phyloP scores from a whole-genome alignment of 2,797 vertebrate genomes.

The Mus minutoides region DNA sequence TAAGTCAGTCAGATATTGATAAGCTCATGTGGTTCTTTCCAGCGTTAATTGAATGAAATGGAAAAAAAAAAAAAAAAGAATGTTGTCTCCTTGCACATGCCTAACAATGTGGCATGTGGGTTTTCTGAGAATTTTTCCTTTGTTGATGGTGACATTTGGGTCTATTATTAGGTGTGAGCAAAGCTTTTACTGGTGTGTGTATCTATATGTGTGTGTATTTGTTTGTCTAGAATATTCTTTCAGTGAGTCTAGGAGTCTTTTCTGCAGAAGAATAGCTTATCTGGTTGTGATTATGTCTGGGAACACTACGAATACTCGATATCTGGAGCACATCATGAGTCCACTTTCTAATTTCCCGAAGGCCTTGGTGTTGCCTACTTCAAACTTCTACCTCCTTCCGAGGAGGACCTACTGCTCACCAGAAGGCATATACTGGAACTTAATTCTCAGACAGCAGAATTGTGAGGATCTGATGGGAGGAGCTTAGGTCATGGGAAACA shows the following conservation, averaged over 20 bases:
- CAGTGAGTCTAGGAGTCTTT: background rate
- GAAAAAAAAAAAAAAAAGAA: background rate
- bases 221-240: background rate
- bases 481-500: background rate
- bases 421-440: background rate
- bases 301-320: background rate
- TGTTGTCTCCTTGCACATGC: background rate
- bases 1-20: constrained; percentile 24
- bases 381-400: background rate
- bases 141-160: background rate
- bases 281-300: background rate
- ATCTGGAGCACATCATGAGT: background rate
- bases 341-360: background rate
- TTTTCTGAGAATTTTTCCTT: background rate
- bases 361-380: background rate
- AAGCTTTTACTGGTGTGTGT: background rate
- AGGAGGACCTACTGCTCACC: background rate
- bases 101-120: background rate
- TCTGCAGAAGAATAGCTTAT: background rate
- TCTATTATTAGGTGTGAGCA: constrained; percentile 27
- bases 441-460: background rate
- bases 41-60: background rate
- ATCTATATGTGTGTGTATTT: background rate
- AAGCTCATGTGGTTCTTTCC: background rate
- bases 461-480: background rate